Evolutionary conservation across 2,113 vertebrate species (phyloP), one percentile per base, ranked within the genome.

Genomic region (Myiagra hebetior): DNA sequence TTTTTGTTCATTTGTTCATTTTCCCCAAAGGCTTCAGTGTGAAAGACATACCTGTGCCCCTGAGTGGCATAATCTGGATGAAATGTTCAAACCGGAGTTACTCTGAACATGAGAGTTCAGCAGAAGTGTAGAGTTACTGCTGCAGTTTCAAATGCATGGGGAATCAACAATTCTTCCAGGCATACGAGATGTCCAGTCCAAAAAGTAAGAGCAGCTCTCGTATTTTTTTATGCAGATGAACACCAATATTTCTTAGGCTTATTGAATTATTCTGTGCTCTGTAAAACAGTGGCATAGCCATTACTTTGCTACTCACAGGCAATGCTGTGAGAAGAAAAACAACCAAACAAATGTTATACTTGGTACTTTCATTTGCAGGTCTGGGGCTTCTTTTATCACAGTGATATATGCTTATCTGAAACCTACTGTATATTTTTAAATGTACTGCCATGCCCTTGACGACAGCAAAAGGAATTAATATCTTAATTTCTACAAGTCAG

Each of bases 171-270:
- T 65, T 39, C 12, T 67, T 39, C 11, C 23, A 27, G 17, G 6
- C 0, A 0, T 60, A 37, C 1, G 4, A 6, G 7, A 52, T 33
- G 22, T 27, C 19, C 80, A 64, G 49, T 13, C 28, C 4, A 19
- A 41, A 44, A 73, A 57, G 2, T 15, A 85, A 26, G 6, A 69
- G 1, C 10, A 28, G 8, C 4, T 41, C 12, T 46, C 24, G 7
- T 26, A 21, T 13, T 70, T 68, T 67, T 62, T 42, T 72, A 39
- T 60, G 22, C 14, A 62, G 10, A 5, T 46, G 20, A 72, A 24
- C 2, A 15, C 7, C 13, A 74, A 14, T 8, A 28, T 53, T 69
- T 70, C 15, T 68, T 37, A 39, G 35, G 2, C 10, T 55, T n/a
- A 47, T 6, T 60, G n/a, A 44, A 82, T 72, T 82, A 44, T 55